Percentiles rank a stretch among this genome's conserved stretches.
These are phyloP conservation scores for Aphelenchoides avenae DNA, from an alignment of 1,140 invertebrate species.

Conservation along the genomic window DNA sequence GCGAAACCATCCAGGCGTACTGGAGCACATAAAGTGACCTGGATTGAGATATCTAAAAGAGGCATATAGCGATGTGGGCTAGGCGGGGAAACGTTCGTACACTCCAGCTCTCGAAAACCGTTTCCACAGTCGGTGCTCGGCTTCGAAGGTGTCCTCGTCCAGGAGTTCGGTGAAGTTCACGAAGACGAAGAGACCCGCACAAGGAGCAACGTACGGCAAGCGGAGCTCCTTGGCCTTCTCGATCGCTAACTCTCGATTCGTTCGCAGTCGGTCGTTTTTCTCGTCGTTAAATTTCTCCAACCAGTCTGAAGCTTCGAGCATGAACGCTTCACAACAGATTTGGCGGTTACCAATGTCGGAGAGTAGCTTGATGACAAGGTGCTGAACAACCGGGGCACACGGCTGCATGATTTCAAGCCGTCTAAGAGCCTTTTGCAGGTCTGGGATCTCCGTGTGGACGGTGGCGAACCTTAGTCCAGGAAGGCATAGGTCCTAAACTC, in stretches of 20 bases:
- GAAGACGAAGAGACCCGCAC: slow-evolving; percentile 18
- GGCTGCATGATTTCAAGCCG: slow-evolving; percentile 33
- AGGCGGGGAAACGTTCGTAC: too few species aligned
- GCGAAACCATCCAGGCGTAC: slow-evolving; percentile 19
- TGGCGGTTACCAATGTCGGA: slow-evolving; percentile 21
- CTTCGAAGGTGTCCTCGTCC: slow-evolving; percentile 21
- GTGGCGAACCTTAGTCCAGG: slow-evolving; percentile 26
- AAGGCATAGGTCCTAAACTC: slow-evolving; percentile 29
- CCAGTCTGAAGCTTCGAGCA: slow-evolving; percentile 17
- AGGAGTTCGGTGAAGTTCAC: slow-evolving; percentile 18
- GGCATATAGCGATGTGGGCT: too few species aligned
- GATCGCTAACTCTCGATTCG: slow-evolving; percentile 17
- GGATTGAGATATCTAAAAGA: slow-evolving; percentile 16
- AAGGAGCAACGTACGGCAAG: slow-evolving; percentile 6
- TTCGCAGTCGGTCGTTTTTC: slow-evolving; percentile 21
- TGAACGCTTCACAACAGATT: slow-evolving; percentile 9
- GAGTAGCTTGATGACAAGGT: slow-evolving; percentile 15
- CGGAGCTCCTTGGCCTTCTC: slow-evolving; percentile 15
- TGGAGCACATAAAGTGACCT: slow-evolving; percentile 12
- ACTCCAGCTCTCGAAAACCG: slow-evolving; percentile 23
- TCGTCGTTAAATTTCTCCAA: slow-evolving; percentile 13
- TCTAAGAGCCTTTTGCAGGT: slow-evolving; percentile 31
- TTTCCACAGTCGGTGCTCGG: slow-evolving; percentile 24
- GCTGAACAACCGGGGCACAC: slow-evolving; percentile 34
- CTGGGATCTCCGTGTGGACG: slow-evolving; percentile 26